These are phyloP conservation scores for Phyllotreta cruciferae DNA, from an alignment of 2,888 invertebrate species.

Conservation along the genomic window DNA sequence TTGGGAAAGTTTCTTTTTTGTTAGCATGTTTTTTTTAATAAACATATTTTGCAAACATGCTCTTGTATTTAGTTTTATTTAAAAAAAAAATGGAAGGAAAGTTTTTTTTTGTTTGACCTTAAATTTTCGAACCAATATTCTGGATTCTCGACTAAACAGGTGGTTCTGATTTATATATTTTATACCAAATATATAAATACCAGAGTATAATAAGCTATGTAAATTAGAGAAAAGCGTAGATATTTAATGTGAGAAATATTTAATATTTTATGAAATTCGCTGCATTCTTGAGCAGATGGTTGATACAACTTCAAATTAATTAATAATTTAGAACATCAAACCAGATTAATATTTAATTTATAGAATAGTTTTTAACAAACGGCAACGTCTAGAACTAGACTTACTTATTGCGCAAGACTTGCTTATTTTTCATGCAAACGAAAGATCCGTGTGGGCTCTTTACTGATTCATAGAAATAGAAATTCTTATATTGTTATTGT, in stretches of 20 bases:
- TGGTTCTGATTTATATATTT: no score
- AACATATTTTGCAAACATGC: no score
- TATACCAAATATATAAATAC: no score
- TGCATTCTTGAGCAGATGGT: slow-evolving; percentile 1
- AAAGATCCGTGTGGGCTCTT: background rate
- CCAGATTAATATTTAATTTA: slow-evolving; percentile 4
- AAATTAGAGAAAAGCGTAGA: slow-evolving; percentile 4
- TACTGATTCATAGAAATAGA: slow-evolving; percentile 13
- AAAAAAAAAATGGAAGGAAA: no score
- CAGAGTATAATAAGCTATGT: slow-evolving; percentile 5
- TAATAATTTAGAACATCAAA: background rate
- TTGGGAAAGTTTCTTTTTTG: no score
- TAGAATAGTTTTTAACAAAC: background rate
- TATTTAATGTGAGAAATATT: background rate
- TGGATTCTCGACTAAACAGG: no score
- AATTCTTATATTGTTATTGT: slow-evolving; percentile 2
- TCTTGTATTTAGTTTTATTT: no score
- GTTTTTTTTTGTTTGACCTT: no score
- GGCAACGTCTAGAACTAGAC: background rate
- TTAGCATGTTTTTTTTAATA: no score
- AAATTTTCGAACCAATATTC: no score
- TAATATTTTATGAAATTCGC: background rate
- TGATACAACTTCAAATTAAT: background rate
- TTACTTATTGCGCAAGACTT: slow-evolving; percentile 3
- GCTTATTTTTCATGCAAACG: background rate